Conservation (phyloP, 2,888 invertebrate species). For the Chydorus sphaericus region DNA sequence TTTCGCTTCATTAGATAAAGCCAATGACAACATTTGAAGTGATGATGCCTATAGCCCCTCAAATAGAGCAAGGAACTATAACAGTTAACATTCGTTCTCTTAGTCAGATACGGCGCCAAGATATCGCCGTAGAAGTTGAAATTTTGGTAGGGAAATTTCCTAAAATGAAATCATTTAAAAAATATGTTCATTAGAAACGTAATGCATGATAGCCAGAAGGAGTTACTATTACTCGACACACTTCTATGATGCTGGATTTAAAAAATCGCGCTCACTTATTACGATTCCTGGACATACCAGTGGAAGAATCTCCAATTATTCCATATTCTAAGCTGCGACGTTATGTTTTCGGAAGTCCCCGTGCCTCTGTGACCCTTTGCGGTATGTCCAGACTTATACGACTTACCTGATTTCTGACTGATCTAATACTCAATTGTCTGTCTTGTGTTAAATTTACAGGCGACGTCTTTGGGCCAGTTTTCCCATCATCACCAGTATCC, state of each 20-base stretch:
- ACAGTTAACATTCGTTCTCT: constrained; percentile 33
- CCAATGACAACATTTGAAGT: constrained; percentile 25
- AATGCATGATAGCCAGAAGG: constrained; percentile 32
- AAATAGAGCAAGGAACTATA: constrained; percentile 31
- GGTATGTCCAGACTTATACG: constrained; percentile 26
- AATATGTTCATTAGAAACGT: background rate
- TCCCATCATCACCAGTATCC: constrained; percentile 26
- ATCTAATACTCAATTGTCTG: background rate
- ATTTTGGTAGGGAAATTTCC: constrained; percentile 26
- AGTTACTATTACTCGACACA: constrained; percentile 36
- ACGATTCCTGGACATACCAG: constrained; percentile 36
- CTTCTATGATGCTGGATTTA: constrained; percentile 37
- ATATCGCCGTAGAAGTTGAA: constrained; percentile 23
- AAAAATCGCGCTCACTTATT: constrained; percentile 35
- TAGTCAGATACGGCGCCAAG: constrained; percentile 33
- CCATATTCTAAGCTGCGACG: constrained; percentile 35
- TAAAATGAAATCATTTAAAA: no score
- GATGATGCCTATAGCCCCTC: constrained; percentile 37
- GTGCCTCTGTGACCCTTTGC: constrained; percentile 32
- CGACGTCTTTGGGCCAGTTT: constrained; percentile 37
- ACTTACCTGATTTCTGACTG: background rate
- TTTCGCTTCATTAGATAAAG: background rate
- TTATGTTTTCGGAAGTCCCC: constrained; percentile 38
- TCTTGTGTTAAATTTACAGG: constrained; percentile 28
- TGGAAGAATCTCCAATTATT: constrained; percentile 36